These are phyloP conservation scores for Argyra leucocephala DNA, from an alignment of 2,888 invertebrate genomes.

Conservation along the genomic window DNA sequence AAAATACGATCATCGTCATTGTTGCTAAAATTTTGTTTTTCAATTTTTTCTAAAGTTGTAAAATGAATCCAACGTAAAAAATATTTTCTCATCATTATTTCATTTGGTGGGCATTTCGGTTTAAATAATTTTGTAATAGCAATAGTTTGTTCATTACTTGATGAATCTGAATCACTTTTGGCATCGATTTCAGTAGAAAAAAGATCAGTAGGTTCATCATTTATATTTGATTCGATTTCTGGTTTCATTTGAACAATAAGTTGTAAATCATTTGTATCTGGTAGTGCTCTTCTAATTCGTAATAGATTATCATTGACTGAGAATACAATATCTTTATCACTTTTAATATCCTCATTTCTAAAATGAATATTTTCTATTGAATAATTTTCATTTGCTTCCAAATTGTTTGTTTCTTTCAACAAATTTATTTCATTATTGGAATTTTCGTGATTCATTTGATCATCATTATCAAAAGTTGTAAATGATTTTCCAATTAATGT, in stretches of 20 bases:
- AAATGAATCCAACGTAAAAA: conserved; percentile 41
- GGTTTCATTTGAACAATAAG: conserved; percentile 13
- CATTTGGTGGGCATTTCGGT: conserved; percentile 15
- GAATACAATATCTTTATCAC: conserved; percentile 8
- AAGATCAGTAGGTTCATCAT: not conserved
- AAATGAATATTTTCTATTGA: not conserved
- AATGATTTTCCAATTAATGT: not conserved
- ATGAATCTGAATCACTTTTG: conserved; percentile 17
- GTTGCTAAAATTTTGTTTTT: conserved; percentile 31
- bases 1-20: conserved; percentile 32
- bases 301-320: conserved; percentile 14
- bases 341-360: conserved; percentile 15
- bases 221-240: not conserved
- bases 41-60: conserved; percentile 38
- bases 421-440: not conserved
- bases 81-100: conserved; percentile 31
- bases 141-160: conserved; percentile 32
- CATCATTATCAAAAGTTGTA: not conserved
- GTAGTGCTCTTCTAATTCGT: conserved; percentile 16
- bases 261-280: conserved; percentile 11
- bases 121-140: conserved; percentile 36
- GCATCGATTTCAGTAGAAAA: conserved; percentile 23
- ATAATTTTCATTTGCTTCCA: not conserved
- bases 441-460: not conserved
- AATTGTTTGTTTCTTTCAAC: not conserved